Base-by-base conservation (phyloP, 2,797 vertebrate species). In the Hippoglossus hippoglossus region DNA sequence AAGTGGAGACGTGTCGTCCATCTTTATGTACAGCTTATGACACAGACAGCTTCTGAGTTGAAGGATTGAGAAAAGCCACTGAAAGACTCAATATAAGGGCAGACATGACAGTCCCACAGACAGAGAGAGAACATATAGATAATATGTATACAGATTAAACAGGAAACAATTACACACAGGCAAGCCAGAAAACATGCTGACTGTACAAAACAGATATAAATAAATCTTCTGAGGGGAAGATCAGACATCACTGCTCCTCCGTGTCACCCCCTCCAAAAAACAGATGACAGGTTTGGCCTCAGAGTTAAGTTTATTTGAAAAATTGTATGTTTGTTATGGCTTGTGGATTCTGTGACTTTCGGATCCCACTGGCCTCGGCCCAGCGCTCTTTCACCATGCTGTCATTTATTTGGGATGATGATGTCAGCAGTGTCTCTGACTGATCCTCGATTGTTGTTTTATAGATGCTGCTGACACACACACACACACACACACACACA, bases 401-500 rank as follows among this genome's bases (percentile, higher is more conserved):
- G 80, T 84, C 79, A 90, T 83, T 81, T 79, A 84, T 90, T 81
- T 82, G 70, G 74, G 74, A 75, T 55, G 46, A 60, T 73, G 76
- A 89, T 84, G 85, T 88, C 87, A 83, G 79, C 66, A 75, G 74
- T 18, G 50, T 73, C 55, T 81, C 50, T 67, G 54, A 61, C 79
- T 71, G 75, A 87, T 81, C 55, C n/a, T 11, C 66, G 63, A 61
- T 67, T 79, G 68, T 68, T 79, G 73, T 53, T 83, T 73, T 63
- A n/a, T 39, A 79, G 72, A 82, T 59, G 50, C 58, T 60, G 44
- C 72, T 69, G 44, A 82, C 76, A 49, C 7, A 58, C 54, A 39
- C 51, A 55, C 34, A 55, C 60, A 25, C 21, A 56, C 8, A 28
- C 59, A 18, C 50, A 63, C 22, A 70, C 22, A 55, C 60, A 25